phyloP scores from a whole-genome alignment of 2,888 invertebrate genomes.

The Mimumesa dahlbomi region DNA sequence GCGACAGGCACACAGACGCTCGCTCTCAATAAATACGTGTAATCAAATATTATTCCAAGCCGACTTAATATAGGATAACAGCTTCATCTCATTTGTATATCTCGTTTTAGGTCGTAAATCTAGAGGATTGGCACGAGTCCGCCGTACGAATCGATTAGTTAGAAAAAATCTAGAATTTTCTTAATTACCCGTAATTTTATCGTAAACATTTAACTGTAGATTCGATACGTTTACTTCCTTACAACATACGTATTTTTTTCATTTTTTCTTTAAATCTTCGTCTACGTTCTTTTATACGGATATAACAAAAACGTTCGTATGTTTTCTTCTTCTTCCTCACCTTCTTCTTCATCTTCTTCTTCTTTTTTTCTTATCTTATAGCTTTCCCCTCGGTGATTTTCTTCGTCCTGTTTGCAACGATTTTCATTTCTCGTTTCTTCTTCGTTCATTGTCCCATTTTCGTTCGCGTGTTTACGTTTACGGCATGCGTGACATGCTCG shows the following conservation, averaged over 20 bases:
- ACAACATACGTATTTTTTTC: constrained; percentile 61
- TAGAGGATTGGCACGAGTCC: constrained; percentile 75
- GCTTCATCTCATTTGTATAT: constrained; percentile 64
- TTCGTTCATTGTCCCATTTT: background rate
- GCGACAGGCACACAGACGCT: constrained; percentile 18
- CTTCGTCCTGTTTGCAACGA: no score
- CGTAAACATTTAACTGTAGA: constrained; percentile 78
- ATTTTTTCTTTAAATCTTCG: no score
- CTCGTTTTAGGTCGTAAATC: constrained; percentile 73
- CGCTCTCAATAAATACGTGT: constrained; percentile 64
- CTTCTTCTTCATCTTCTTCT: constrained; percentile 14
- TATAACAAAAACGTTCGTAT: constrained; percentile 65
- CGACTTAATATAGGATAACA: constrained; percentile 74
- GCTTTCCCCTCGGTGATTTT: background rate
- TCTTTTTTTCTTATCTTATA: background rate
- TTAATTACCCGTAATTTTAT: constrained; percentile 80
- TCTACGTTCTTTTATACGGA: constrained; percentile 57
- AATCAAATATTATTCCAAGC: constrained; percentile 73
- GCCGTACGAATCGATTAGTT: constrained; percentile 75
- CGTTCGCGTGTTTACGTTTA: background rate
- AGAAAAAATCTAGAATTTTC: constrained; percentile 80
- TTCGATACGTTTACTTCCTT: constrained; percentile 69
- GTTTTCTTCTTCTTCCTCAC: constrained; percentile 24
- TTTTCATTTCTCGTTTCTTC: no score
- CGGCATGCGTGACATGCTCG: background rate